Evolutionary conservation across 1,140 invertebrate genomes (phyloP).

Genomic region (Chrysopa pallens): DNA sequence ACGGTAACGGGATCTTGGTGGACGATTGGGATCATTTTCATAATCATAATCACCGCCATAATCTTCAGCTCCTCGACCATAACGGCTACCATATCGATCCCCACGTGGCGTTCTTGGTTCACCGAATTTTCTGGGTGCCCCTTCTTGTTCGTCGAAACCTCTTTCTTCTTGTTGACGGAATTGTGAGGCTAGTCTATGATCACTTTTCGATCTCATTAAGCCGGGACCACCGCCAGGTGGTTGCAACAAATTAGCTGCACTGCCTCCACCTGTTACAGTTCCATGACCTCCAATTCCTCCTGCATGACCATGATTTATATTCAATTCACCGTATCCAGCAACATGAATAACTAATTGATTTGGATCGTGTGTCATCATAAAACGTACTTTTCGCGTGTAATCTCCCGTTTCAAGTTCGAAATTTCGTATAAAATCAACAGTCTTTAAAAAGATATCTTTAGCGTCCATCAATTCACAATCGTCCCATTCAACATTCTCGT

Average conservation of each 20-base stretch:
- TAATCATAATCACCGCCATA: constrained; percentile 44
- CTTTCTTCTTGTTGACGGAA: constrained; percentile 71
- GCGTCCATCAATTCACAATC: constrained; percentile 80
- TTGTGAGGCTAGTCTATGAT: constrained; percentile 76
- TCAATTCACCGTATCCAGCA: constrained; percentile 71
- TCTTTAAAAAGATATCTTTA: constrained; percentile 87
- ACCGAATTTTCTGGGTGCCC: constrained; percentile 53
- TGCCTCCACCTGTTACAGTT: constrained; percentile 23
- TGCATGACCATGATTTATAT: constrained; percentile 41
- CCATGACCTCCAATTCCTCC: constrained; percentile 18
- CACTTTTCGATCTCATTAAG: constrained; percentile 82
- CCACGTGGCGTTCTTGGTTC: constrained; percentile 33
- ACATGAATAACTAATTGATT: constrained; percentile 75
- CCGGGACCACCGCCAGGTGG: constrained; percentile 43
- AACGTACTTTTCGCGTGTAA: constrained; percentile 66
- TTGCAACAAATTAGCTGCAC: constrained; percentile 24
- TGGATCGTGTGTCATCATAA: constrained; percentile 73
- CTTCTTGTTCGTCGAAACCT: constrained; percentile 23
- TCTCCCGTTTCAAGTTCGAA: constrained; percentile 84
- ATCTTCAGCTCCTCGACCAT: constrained; percentile 31
- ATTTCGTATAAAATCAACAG: constrained; percentile 82
- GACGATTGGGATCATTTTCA: constrained; percentile 23
- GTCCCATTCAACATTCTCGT: constrained; percentile 70
- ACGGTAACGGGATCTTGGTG: constrained; percentile 41
- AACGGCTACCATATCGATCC: constrained; percentile 28